Base-by-base conservation (phyloP, 2,797 vertebrate genomes). In the Sebastes oblongus region DNA sequence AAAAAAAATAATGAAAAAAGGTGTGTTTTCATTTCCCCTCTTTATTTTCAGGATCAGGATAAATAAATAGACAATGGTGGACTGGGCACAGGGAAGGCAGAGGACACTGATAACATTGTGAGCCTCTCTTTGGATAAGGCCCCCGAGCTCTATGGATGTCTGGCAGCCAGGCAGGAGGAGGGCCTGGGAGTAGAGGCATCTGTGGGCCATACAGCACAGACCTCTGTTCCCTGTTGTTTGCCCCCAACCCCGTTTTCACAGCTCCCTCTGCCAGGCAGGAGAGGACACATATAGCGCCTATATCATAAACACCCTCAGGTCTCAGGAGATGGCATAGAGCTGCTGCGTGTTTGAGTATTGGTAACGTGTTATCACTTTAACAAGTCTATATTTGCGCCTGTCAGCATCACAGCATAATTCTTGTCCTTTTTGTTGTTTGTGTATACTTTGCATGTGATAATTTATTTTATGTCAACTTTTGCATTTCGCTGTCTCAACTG, bases 21-120 rank as follows among this genome's bases (percentile, higher is more conserved):
- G 88, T 93, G 91, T 94, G 90, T 93, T 95, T 94, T 94, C 86
- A 94, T 94, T 95, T 93, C 84, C 46, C 79, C 67, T 82, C 84
- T 93, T 89, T 93, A 93, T 92, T 93, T 93, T 89, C 80, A 72
- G 86, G 73, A 92, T 93, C 72, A 32, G 78, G 88, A 88, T 90
- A 93, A 94, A 94, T 94, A 92, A 93, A 92, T 88, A 91, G 89
- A 92, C 89, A 85, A 85, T 82, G 87, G 75, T 81, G 59, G 86
- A 84, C 81, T 69, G 83, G 78, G 84, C 62, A 83, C 66, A 77
- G 85, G 74, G 68, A 85, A 77, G 66, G 80, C 77, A 78, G 62
- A 58, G 54, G 82, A 89, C 36, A 60, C 60, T 84, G 72, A 90
- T 87, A 88, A 81, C 73, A 73, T 72, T 81, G 72, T 66, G 72